Percentiles rank a stretch among this genome's conserved stretches.
Conservation (phyloP, 2,113 vertebrate genomes). For the Pogona vitticeps region DNA sequence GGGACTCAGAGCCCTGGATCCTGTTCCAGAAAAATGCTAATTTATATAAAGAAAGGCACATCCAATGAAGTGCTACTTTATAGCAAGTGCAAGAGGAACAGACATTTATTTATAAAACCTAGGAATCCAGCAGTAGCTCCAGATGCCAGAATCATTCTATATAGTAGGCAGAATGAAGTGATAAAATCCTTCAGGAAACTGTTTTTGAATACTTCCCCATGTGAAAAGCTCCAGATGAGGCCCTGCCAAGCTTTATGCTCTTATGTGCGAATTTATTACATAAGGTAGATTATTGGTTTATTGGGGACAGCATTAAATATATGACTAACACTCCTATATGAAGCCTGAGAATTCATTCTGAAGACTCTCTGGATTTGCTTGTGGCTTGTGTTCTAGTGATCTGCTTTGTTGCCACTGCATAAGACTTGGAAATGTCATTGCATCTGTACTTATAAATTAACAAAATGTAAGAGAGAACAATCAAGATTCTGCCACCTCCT, state of each 20-base stretch:
- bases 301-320: background rate
- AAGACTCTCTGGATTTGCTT: background rate
- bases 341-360: background rate
- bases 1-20: constrained; percentile 59
- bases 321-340: background rate
- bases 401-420: background rate
- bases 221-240: background rate
- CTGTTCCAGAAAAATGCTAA: constrained; percentile 63
- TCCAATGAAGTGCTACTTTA: constrained; percentile 67
- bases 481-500: background rate
- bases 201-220: background rate
- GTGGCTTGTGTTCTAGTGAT: background rate
- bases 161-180: background rate
- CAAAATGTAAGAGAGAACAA: background rate
- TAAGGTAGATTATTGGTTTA: background rate
- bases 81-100: constrained; percentile 61
- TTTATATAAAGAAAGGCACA: constrained; percentile 66
- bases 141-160: background rate
- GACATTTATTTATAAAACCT: background rate
- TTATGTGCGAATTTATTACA: background rate
- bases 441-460: background rate
- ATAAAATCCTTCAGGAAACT: background rate
- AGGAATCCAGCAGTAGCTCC: background rate
- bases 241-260: background rate
- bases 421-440: background rate